These are phyloP conservation scores for Steinernema khuongi DNA, from an alignment of 1,140 invertebrate species.

Conservation along the genomic window DNA sequence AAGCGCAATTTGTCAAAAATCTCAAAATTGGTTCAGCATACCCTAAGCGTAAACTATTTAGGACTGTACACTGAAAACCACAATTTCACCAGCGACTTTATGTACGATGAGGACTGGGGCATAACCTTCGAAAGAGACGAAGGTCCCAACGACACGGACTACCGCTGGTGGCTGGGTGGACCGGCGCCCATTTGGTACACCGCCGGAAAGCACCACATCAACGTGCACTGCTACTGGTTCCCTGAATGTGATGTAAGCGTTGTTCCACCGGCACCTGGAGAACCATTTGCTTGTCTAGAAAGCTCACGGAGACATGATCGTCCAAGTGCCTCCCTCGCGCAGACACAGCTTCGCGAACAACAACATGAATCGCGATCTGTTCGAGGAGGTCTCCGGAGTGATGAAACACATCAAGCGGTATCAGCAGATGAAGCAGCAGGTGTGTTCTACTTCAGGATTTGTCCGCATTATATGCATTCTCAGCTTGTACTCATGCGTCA, in stretches of 20 bases:
- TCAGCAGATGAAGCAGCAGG: slow-evolving; percentile 52
- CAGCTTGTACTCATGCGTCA: slow-evolving; percentile 48
- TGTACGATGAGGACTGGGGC: slow-evolving; percentile 47
- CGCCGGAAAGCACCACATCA: slow-evolving; percentile 52
- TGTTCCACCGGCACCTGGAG: not conserved
- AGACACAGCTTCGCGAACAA: slow-evolving; percentile 48
- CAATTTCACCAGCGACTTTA: slow-evolving; percentile 57
- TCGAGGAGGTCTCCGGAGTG: slow-evolving; percentile 44
- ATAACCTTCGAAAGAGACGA: slow-evolving; percentile 53
- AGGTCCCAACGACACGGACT: slow-evolving; percentile 51
- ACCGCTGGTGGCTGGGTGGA: slow-evolving; percentile 47
- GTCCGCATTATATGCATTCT: slow-evolving; percentile 17
- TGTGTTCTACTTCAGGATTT: slow-evolving; percentile 6
- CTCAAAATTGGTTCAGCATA: slow-evolving; percentile 22
- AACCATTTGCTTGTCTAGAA: slow-evolving; percentile 35
- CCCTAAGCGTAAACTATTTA: slow-evolving; percentile 29
- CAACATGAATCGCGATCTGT: slow-evolving; percentile 34
- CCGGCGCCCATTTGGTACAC: slow-evolving; percentile 56
- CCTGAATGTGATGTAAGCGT: slow-evolving; percentile 52
- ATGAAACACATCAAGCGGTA: slow-evolving; percentile 54
- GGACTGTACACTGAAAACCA: slow-evolving; percentile 57
- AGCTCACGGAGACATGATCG: slow-evolving; percentile 51
- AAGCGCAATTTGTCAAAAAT: slow-evolving; percentile 20
- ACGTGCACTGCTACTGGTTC: slow-evolving; percentile 59
- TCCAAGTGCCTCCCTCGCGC: slow-evolving; percentile 48